These are phyloP conservation scores for Carcina quercana DNA, from an alignment of 2,888 invertebrate species.

Conservation along the genomic window DNA sequence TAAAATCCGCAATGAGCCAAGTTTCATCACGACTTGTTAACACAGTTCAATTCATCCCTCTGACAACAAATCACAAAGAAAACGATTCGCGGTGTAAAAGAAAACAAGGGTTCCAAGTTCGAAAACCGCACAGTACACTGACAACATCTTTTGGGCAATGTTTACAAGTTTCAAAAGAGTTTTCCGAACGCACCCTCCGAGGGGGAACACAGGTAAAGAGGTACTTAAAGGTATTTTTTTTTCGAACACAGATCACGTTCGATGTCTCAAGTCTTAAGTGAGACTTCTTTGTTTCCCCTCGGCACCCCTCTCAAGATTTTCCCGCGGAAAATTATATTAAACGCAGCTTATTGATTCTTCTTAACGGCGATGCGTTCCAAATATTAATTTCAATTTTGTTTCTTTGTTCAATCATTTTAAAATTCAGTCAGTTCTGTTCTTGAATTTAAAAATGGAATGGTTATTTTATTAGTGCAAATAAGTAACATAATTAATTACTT, in stretches of 20 bases:
- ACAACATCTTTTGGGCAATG: conserved; percentile 53
- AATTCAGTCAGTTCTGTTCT: no score
- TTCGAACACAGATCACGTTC: conserved; percentile 71
- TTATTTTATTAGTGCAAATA: not conserved
- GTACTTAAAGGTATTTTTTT: conserved; percentile 63
- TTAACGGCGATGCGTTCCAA: no score
- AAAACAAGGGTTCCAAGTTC: conserved; percentile 47
- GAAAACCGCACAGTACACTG: conserved; percentile 43
- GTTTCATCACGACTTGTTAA: no score
- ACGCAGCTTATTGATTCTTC: conserved; percentile 51
- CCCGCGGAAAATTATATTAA: conserved; percentile 44
- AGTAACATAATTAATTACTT: not conserved
- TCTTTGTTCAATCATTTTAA: no score
- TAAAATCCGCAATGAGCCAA: no score
- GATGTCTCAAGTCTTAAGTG: conserved; percentile 55
- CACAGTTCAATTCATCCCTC: no score
- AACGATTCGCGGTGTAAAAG: conserved; percentile 28
- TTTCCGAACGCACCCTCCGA: conserved; percentile 28
- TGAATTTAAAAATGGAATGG: not conserved
- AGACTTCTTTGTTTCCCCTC: conserved; percentile 55
- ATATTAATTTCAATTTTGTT: no score
- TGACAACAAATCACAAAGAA: conserved; percentile 17
- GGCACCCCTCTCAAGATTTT: conserved; percentile 42
- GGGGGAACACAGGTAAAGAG: conserved; percentile 50
- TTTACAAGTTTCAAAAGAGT: conserved; percentile 60